Percentiles rank a stretch among this genome's conserved stretches.
Evolutionary conservation across 2,113 vertebrate genomes (phyloP).

Genomic region (Scomber colias): DNA sequence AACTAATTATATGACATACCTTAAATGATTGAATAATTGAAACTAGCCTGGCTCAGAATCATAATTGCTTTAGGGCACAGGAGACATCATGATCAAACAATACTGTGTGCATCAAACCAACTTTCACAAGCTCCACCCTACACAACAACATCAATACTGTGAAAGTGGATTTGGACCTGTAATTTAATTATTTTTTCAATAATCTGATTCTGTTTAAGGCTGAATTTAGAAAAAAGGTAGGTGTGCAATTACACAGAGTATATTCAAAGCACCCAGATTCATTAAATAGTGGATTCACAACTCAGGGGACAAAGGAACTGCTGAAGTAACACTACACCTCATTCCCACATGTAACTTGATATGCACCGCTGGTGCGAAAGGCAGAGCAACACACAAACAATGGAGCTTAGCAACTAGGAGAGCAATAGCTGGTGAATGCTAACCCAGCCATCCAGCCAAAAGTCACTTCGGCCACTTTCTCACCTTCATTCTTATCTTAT

Average conservation of each 20-base stretch:
- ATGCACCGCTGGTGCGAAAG: conserved; percentile 61
- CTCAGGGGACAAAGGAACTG: conserved; percentile 74
- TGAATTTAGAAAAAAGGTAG: conserved; percentile 38
- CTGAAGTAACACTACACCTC: conserved; percentile 77
- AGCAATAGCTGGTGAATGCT: conserved; percentile 46
- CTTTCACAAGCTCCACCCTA: conserved; percentile 14
- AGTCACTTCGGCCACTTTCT: conserved; percentile 61
- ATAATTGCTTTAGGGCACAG: conserved; percentile 24
- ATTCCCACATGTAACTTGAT: conserved; percentile 77
- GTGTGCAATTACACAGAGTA: conserved; percentile 53
- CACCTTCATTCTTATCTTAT: conserved; percentile 74
- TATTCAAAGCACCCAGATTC: conserved; percentile 54
- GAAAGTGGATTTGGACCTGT: conserved; percentile 4
- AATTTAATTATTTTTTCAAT: conserved; percentile 53
- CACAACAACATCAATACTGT: conserved; percentile 22
- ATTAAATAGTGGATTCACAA: conserved; percentile 63
- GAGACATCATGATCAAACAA: conserved; percentile 52
- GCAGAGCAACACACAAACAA: conserved; percentile 77
- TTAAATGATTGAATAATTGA: conserved; percentile 30
- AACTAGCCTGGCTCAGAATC: conserved; percentile 11
- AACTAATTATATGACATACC: conserved; percentile 18
- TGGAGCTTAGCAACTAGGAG: conserved; percentile 77
- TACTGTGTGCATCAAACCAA: background rate
- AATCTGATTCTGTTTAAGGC: conserved; percentile 45
- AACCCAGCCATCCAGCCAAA: conserved; percentile 44